Evolutionary conservation across 37 sponge, comb jelly and placozoan genomes (phyloP), one percentile per base, ranked within the genome.

Genomic region (Spongia lamella): DNA sequence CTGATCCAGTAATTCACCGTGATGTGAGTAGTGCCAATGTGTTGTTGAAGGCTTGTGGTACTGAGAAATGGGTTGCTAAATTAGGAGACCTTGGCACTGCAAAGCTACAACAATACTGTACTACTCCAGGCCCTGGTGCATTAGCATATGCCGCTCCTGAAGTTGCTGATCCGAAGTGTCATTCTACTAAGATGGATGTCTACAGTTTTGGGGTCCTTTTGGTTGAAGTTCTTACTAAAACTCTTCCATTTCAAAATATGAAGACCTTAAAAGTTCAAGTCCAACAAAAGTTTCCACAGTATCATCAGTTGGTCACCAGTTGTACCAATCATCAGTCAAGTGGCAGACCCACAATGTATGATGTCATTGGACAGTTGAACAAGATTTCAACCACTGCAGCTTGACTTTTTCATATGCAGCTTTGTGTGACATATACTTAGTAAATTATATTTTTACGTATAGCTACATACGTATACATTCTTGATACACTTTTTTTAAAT

Each of bases 81-180:
- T 49, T 91, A 19, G 78, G 83, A 11, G 92, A 91, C 70, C 86
- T 86, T 61, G 92, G 92, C 2, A 83, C 92, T 55, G 87, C 92
- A 49, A 91, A 91, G 61, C 52, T 86, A 17, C 67, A 40, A 3
- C 35, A 68, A 19, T 24, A 62, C 2, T 56, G 63, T 7, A 36
- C 39, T 7, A 85, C 91, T 20, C 54, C 34, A 35, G 83, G 51
- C 1, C 86, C 83, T n/a, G 91, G 91, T 15, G 83, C 83, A 61
- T 51, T 83, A 9, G 63, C 79, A 35, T 91, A 91, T 53, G 72
- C 72, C 49, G 87, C 92, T 47, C 92, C 92, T 47, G 92, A 86
- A 40, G 68, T 66, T 17, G 63, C 16, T 1, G 60, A 20, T 14
- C 62, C 53, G 14, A 30, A 59, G 1, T 26, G 22, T 3, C 56